A percentile compares a stretch with the other conserved stretches of the same genome.
phyloP scores from a whole-genome alignment of 2,888 invertebrate species.

The Eledona agricola region DNA sequence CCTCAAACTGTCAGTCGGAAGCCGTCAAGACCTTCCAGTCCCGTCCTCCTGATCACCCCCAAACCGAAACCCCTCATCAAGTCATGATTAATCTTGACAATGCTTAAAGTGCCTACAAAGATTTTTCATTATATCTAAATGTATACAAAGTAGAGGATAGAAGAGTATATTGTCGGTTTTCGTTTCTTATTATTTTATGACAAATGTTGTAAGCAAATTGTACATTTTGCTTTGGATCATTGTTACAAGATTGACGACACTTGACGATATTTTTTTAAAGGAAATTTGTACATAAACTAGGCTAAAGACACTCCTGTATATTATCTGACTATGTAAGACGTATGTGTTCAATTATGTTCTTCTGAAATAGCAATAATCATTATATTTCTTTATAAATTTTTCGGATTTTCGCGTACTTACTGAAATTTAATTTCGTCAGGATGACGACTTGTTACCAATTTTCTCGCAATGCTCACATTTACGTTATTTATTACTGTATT shows the following conservation, averaged over 20 bases:
- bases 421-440: no score
- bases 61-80: slow-evolving; percentile 48
- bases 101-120: slow-evolving; percentile 52
- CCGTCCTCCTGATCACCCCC: slow-evolving; percentile 54
- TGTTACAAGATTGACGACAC: slow-evolving; percentile 29
- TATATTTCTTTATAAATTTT: no score
- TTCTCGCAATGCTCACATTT: no score
- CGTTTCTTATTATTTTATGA: slow-evolving; percentile 38
- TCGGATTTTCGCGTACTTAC: no score
- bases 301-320: slow-evolving; percentile 18
- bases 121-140: slow-evolving; percentile 29
- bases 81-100: slow-evolving; percentile 57
- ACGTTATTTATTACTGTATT: slow-evolving; percentile 22
- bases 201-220: slow-evolving; percentile 42
- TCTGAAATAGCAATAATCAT: slow-evolving; percentile 30
- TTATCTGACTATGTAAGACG: slow-evolving; percentile 15
- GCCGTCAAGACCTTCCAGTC: slow-evolving; percentile 55
- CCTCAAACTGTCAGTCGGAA: slow-evolving; percentile 68
- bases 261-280: slow-evolving; percentile 38
- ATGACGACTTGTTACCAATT: no score
- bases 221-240: slow-evolving; percentile 42
- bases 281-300: slow-evolving; percentile 25
- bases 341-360: slow-evolving; percentile 31
- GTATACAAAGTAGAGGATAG: slow-evolving; percentile 27
- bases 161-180: slow-evolving; percentile 32